Evolutionary conservation across 2,797 vertebrate species (phyloP).

Genomic region (Bovichtus variegatus): DNA sequence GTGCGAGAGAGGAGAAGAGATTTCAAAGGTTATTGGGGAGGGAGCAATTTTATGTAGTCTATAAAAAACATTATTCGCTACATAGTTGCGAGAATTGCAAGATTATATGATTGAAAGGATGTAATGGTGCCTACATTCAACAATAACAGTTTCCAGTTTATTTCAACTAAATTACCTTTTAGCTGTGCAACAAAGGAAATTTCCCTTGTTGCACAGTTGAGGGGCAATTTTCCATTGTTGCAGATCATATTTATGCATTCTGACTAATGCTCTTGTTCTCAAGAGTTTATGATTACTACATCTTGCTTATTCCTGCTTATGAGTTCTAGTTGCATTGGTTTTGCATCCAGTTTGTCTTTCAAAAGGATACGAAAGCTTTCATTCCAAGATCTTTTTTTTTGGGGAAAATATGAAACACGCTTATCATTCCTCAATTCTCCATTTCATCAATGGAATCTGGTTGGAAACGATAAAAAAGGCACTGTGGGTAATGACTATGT

Average conservation of each 20-base stretch:
- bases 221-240: slow-evolving; percentile 39
- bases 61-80: slow-evolving; percentile 51
- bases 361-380: slow-evolving; percentile 1
- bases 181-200: slow-evolving; percentile 34
- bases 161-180: slow-evolving; percentile 54
- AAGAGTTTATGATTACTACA: slow-evolving; percentile 20
- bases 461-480: not conserved
- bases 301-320: slow-evolving; percentile 34
- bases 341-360: slow-evolving; percentile 25
- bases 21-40: slow-evolving; percentile 38
- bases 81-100: slow-evolving; percentile 36
- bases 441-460: not conserved
- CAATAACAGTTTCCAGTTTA: slow-evolving; percentile 62
- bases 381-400: not conserved
- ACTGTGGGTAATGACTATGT: not conserved
- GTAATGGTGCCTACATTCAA: slow-evolving; percentile 55
- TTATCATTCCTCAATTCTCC: not conserved
- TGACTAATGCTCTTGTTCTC: slow-evolving; percentile 35
- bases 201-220: slow-evolving; percentile 37
- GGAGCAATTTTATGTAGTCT: slow-evolving; percentile 36
- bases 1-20: slow-evolving; percentile 14
- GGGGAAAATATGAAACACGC: not conserved
- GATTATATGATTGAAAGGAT: slow-evolving; percentile 57
- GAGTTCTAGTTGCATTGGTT: slow-evolving; percentile 37
- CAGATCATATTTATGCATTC: slow-evolving; percentile 36